A percentile compares a stretch with the other conserved stretches of the same genome.
Evolutionary conservation across 2,888 invertebrate species (phyloP).

Genomic region (Osmoderma eremita): DNA sequence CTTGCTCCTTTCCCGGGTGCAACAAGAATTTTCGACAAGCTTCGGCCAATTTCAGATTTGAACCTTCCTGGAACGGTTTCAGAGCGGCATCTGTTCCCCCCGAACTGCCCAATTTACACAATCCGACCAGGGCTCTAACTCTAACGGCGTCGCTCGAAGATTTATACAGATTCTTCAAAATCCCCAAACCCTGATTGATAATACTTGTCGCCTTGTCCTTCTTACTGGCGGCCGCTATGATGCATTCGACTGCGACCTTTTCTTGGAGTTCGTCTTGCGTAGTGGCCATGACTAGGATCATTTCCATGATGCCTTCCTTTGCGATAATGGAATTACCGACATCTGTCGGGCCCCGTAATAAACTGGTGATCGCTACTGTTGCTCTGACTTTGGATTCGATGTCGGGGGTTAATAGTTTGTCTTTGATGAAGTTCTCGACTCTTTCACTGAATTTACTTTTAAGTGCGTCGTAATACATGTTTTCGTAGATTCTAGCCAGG

Average conservation of each 20-base stretch:
- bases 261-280: conserved; percentile 91
- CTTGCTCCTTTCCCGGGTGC: conserved; percentile 87
- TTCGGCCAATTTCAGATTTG: conserved; percentile 90
- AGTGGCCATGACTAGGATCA: conserved; percentile 97
- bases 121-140: conserved; percentile 88
- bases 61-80: conserved; percentile 94
- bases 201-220: conserved; percentile 95
- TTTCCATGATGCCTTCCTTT: conserved; percentile 89
- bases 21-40: conserved; percentile 92
- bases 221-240: conserved; percentile 96
- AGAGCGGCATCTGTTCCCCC: conserved; percentile 96
- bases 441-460: conserved; percentile 77
- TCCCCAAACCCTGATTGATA: conserved; percentile 84
- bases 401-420: conserved; percentile 84
- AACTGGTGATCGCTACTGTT: conserved; percentile 86
- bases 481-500: conserved; percentile 90
- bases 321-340: conserved; percentile 89
- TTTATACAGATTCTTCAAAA: conserved; percentile 92
- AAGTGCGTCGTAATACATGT: conserved; percentile 92
- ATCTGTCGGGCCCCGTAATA: conserved; percentile 91
- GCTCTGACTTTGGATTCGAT: conserved; percentile 87
- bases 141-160: conserved; percentile 90
- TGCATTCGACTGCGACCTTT: conserved; percentile 93
- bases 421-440: conserved; percentile 87
- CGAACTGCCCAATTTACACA: conserved; percentile 95